phyloP scores from a whole-genome alignment of 2,113 vertebrate species.

The Romanogobio albipinnatus region DNA sequence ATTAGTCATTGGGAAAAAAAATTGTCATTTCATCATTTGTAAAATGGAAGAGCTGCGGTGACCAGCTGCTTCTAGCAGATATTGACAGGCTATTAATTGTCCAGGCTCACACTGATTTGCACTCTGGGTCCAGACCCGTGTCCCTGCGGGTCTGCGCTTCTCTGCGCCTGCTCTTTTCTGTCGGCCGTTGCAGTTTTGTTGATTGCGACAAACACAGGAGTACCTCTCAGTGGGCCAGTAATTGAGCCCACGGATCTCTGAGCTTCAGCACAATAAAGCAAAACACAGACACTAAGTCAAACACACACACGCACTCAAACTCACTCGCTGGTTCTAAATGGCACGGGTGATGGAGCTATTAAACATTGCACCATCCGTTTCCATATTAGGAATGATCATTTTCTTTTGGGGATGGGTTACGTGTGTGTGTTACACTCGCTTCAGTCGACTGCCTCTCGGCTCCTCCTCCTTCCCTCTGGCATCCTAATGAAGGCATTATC shows the following conservation, averaged over 20 bases:
- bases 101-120: neutral
- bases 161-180: constrained; percentile 32
- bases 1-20: neutral
- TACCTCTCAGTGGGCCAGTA: constrained; percentile 43
- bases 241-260: constrained; percentile 47
- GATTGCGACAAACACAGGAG: constrained; percentile 52
- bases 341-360: constrained; percentile 18
- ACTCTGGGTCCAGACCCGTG: neutral
- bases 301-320: constrained; percentile 1
- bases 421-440: neutral
- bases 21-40: constrained; percentile 19
- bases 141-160: neutral
- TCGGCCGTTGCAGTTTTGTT: constrained; percentile 48
- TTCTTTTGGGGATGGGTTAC: neutral
- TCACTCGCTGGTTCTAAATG: neutral
- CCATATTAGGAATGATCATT: constrained; percentile 17
- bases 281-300: constrained; percentile 27
- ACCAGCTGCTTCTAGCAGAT: constrained; percentile 39
- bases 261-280: constrained; percentile 57
- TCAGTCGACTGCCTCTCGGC: constrained; percentile 20
- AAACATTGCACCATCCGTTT: neutral
- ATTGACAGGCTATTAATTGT: constrained; percentile 44
- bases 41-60: constrained; percentile 4
- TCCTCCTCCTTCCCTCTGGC: constrained; percentile 43
- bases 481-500: constrained; percentile 56